Base-by-base conservation (phyloP, 2,888 invertebrate genomes). In the Hyppa rectilinea region DNA sequence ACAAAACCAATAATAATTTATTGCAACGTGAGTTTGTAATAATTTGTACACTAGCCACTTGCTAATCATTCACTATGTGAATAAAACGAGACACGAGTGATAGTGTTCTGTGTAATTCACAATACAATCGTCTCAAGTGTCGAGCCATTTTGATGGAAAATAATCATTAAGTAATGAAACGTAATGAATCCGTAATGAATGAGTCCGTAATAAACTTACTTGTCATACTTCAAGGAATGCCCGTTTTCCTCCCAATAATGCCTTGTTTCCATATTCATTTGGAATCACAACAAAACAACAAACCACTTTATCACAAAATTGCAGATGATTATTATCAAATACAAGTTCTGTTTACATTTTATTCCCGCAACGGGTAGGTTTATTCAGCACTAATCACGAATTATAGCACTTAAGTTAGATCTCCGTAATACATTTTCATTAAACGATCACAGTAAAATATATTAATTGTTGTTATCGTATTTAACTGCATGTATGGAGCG, bases 191-290 rank as follows among this genome's bases (percentile, higher is more conserved):
- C n/a, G n/a, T n/a, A n/a, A n/a, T 12, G 43, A 0, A 62, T 23
- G 43, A 47, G 31, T 55, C 59, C 40, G 23, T 45, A 50, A 2
- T 47, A 53, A 40, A 91, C 94, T 92, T 87, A 96, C 95, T 92
- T 94, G 85, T 95, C 94, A 90, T 93, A 95, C 87, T 95, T 96
- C 68, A 92, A 92, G 87, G 90, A 73, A 85, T 92, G 93, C 73
- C 95, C 94, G 86, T 92, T 95, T 82, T 95, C 95, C 80, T 95
- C 94, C 96, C 96, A 96, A 87, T 93, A 96, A 84, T 93, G 88
- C 74, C 92, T 91, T 71, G 92, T 92, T 91, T 95, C 95, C 96
- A 95, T 95, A 89, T 90, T 94, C 82, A 91, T 88, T 89, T 89
- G 83, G 74, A 87, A 75, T 86, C 90, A 93, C 91, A 89, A 90